Conservation (phyloP, 2,888 invertebrate species). For the Athripsodes cinereus region DNA sequence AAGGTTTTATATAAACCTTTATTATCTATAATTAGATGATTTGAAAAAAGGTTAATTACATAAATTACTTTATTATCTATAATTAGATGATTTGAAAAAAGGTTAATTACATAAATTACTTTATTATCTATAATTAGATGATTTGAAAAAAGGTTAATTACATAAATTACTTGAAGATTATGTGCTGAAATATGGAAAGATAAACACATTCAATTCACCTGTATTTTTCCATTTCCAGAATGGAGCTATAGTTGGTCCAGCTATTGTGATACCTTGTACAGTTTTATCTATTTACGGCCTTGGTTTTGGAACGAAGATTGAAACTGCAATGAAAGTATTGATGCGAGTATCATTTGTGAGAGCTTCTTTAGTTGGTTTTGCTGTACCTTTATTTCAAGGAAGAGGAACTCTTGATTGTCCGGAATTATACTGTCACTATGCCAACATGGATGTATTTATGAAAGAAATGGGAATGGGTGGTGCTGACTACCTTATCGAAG, state of each 20-base stretch:
- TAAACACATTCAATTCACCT: no score
- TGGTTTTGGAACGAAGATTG: conserved; percentile 53
- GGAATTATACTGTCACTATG: conserved; percentile 53
- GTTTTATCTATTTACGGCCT: conserved; percentile 57
- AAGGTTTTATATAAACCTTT: no score
- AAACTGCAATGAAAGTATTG: conserved; percentile 47
- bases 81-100: no score
- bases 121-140: no score
- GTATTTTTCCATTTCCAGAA: conserved; percentile 53
- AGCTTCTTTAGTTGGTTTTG: conserved; percentile 60
- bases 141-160: no score
- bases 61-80: no score
- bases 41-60: no score
- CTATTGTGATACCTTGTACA: conserved; percentile 50
- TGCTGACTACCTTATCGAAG: conserved; percentile 48
- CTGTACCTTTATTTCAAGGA: conserved; percentile 53
- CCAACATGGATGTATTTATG: conserved; percentile 53
- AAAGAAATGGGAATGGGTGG: conserved; percentile 58
- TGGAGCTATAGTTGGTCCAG: conserved; percentile 55
- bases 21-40: no score
- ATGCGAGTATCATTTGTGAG: conserved; percentile 60
- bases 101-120: no score
- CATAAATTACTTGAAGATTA: no score
- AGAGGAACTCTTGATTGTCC: conserved; percentile 55
- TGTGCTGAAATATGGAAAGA: no score